These are phyloP conservation scores for Pediacus dermestoides DNA, from an alignment of 2,888 invertebrate genomes.

Conservation along the genomic window DNA sequence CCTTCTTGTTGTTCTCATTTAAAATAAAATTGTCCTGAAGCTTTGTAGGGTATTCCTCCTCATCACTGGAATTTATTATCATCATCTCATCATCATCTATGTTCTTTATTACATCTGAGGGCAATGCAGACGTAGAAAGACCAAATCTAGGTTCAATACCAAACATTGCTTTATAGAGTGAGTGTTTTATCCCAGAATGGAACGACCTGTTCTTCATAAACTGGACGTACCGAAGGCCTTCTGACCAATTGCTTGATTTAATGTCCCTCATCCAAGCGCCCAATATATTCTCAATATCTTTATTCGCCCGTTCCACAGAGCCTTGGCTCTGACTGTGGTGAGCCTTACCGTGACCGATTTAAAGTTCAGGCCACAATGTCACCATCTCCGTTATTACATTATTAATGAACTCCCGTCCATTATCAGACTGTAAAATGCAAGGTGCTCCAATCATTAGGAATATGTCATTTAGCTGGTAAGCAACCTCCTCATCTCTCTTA, in stretches of 20 bases:
- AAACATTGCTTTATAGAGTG: slow-evolving; percentile 34
- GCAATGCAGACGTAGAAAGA: slow-evolving; percentile 20
- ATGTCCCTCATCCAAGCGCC: slow-evolving; percentile 42
- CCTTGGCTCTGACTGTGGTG: slow-evolving; percentile 40
- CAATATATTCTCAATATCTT: slow-evolving; percentile 42
- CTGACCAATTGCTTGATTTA: slow-evolving; percentile 41
- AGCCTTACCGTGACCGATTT: slow-evolving; percentile 44
- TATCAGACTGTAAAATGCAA: slow-evolving; percentile 7
- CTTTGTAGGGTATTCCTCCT: no score
- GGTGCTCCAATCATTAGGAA: slow-evolving; percentile 44
- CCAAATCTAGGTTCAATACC: slow-evolving; percentile 24
- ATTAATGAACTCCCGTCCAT: slow-evolving; percentile 18
- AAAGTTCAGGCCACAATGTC: slow-evolving; percentile 36
- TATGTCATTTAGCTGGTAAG: slow-evolving; percentile 40
- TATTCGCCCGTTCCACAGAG: slow-evolving; percentile 39
- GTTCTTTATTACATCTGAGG: slow-evolving; percentile 19
- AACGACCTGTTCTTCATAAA: slow-evolving; percentile 45
- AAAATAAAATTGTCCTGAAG: no score
- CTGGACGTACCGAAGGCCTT: slow-evolving; percentile 45
- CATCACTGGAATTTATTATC: no score
- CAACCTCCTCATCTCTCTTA: slow-evolving; percentile 41
- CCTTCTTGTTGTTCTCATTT: no score
- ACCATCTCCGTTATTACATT: slow-evolving; percentile 31
- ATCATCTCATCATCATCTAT: slow-evolving; percentile 21
- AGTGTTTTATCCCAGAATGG: slow-evolving; percentile 38